These are phyloP conservation scores for Anastatus disparis DNA, from an alignment of 1,140 invertebrate genomes.

Conservation along the genomic window DNA sequence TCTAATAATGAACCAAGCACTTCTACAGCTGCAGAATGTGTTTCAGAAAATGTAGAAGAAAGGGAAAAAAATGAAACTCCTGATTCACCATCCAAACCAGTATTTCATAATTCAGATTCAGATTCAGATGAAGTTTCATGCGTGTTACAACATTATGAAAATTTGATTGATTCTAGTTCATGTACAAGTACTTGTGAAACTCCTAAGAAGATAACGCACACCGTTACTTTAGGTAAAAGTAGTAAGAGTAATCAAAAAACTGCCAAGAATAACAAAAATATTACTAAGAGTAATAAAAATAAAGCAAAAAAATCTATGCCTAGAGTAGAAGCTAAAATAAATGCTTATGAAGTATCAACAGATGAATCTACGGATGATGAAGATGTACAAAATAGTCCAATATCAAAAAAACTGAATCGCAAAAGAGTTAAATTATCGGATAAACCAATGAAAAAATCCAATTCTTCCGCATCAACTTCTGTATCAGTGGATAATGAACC, in stretches of 20 bases:
- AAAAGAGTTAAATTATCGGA: constrained; percentile 25
- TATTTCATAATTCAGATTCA: constrained; percentile 47
- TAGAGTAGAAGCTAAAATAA: neutral
- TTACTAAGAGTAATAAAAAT: neutral
- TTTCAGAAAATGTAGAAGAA: constrained; percentile 13
- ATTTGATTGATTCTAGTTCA: constrained; percentile 29
- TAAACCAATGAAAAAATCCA: constrained; percentile 1
- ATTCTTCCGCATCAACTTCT: neutral
- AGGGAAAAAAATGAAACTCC: too few relatives aligned
- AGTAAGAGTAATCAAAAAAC: neutral
- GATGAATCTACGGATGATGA: constrained; percentile 21
- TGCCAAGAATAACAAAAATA: neutral
- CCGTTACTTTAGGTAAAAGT: neutral
- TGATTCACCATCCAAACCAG: constrained; percentile 5
- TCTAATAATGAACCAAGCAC: neutral
- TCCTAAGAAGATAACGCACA: constrained; percentile 4
- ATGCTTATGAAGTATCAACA: neutral
- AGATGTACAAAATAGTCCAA: constrained; percentile 15
- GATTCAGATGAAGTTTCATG: constrained; percentile 53
- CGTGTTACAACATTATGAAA: constrained; percentile 52
- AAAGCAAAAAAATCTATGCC: neutral
- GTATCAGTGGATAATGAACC: neutral
- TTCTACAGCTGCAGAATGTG: neutral
- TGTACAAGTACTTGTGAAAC: neutral
- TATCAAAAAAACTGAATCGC: constrained; percentile 1